phyloP scores from a whole-genome alignment of 2,888 invertebrate species.

The Eupithecia centaureata region DNA sequence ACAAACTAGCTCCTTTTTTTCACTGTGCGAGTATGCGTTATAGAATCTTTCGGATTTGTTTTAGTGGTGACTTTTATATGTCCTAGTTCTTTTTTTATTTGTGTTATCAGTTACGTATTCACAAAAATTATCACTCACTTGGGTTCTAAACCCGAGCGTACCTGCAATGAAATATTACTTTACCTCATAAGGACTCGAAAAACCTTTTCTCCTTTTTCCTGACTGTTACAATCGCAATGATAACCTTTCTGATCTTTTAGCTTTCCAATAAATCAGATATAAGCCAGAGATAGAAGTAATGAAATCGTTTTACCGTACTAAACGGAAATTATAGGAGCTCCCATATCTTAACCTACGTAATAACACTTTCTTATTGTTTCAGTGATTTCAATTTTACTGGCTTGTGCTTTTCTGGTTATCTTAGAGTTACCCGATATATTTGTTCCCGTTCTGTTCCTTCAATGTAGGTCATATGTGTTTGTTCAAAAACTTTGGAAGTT shows the following conservation, averaged over 20 bases:
- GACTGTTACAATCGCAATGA: slow-evolving; percentile 2
- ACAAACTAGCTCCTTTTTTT: too few relatives aligned
- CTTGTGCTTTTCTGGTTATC: neutral
- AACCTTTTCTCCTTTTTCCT: neutral
- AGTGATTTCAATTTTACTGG: neutral
- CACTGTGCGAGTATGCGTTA: too few relatives aligned
- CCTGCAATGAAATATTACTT: neutral
- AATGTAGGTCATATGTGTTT: neutral
- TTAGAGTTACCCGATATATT: neutral
- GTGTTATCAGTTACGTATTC: too few relatives aligned
- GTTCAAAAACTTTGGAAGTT: neutral
- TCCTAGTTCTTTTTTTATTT: too few relatives aligned
- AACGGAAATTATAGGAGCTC: slow-evolving; percentile 23
- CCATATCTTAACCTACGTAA: slow-evolving; percentile 15
- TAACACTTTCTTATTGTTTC: slow-evolving; percentile 16
- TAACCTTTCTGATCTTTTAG: slow-evolving; percentile 5
- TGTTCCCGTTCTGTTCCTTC: neutral
- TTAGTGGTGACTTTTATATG: too few relatives aligned
- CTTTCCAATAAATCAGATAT: slow-evolving; percentile 26
- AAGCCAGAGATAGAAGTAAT: slow-evolving; percentile 23
- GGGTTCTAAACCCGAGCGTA: too few relatives aligned
- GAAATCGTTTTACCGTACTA: slow-evolving; percentile 25
- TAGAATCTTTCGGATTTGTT: too few relatives aligned
- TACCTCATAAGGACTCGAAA: neutral
- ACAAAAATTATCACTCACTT: too few relatives aligned